Evolutionary conservation across 2,888 invertebrate genomes (phyloP).

Genomic region (Sphinx pinastri): DNA sequence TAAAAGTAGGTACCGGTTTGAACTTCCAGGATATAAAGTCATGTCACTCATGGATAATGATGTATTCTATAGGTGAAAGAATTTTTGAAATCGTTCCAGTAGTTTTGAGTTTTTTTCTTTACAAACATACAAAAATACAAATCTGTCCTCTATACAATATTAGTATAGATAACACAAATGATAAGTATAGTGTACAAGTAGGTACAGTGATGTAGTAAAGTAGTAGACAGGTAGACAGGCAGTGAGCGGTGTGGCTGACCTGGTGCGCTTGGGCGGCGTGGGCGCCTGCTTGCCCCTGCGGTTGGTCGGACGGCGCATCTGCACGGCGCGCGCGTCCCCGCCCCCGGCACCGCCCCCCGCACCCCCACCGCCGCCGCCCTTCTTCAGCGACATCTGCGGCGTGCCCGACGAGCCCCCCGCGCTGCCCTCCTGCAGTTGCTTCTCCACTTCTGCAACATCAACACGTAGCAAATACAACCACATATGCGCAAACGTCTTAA

Average conservation of each 20-base stretch:
- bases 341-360: constrained; percentile 56
- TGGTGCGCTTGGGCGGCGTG: constrained; percentile 97
- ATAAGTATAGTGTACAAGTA: no score
- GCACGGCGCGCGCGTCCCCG: constrained; percentile 88
- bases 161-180: no score
- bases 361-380: constrained; percentile 53
- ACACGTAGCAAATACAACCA: no score
- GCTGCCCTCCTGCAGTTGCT: constrained; percentile 90
- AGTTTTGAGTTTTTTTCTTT: no score
- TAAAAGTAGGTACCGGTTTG: no score
- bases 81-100: no score
- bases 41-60: no score
- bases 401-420: constrained; percentile 76
- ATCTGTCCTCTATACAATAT: no score
- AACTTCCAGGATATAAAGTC: no score
- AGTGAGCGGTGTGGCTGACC: constrained; percentile 75
- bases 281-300: constrained; percentile 97
- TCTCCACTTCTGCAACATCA: constrained; percentile 92
- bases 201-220: no score
- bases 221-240: neutral
- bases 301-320: constrained; percentile 93
- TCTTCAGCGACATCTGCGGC: constrained; percentile 82
- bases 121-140: no score
- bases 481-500: neutral
- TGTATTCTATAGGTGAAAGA: no score